A percentile compares a stretch with the other conserved stretches of the same genome.
phyloP scores from a whole-genome alignment of 2,888 invertebrate genomes.

The Pristionchus mayeri region DNA sequence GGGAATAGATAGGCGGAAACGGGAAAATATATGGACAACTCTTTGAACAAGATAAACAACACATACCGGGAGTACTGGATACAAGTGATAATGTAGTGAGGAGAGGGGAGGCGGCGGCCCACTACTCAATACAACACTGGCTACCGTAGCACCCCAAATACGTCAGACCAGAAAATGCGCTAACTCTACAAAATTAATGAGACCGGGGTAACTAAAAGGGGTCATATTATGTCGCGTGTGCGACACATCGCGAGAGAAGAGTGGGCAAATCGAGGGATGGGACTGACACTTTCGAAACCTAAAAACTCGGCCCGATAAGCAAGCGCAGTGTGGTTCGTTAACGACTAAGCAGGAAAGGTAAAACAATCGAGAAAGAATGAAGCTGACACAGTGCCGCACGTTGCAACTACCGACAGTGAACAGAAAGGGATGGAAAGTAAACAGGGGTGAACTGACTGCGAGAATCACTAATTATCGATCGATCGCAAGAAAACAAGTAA shows the following conservation, averaged over 20 bases:
- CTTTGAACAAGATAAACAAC: conserved; percentile 37
- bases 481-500: neutral
- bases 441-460: neutral
- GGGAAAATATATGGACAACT: neutral
- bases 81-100: neutral
- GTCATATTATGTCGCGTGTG: neutral
- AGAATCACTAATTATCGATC: conserved; percentile 41
- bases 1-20: neutral
- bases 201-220: neutral
- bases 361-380: conserved; percentile 5
- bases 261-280: neutral
- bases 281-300: neutral
- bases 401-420: neutral
- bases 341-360: neutral
- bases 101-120: neutral
- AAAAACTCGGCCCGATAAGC: neutral
- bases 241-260: neutral
- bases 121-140: neutral
- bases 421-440: neutral
- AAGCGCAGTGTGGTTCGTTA: neutral
- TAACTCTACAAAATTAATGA: neutral
- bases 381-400: neutral
- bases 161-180: conserved; percentile 36
- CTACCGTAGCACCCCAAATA: conserved; percentile 40
- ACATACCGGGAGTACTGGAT: conserved; percentile 28